These are phyloP conservation scores for Girardinus metallicus DNA, from an alignment of 2,797 vertebrate species.

Conservation along the genomic window DNA sequence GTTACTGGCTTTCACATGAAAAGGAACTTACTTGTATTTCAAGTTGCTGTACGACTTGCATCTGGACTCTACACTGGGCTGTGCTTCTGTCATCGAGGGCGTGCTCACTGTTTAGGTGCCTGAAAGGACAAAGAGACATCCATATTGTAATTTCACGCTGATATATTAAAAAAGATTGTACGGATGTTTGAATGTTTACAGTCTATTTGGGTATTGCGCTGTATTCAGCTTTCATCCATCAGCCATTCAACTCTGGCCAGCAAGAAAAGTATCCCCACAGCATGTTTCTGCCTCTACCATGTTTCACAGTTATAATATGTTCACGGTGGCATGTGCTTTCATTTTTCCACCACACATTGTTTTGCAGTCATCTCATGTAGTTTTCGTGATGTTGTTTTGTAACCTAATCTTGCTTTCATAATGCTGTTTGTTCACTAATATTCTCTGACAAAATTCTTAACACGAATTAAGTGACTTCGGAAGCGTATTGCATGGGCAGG, in stretches of 20 bases:
- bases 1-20: not conserved
- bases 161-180: slow-evolving; percentile 9
- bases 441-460: not conserved
- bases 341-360: not conserved
- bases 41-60: slow-evolving; percentile 98
- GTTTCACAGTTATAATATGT: not conserved
- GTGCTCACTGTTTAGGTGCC: slow-evolving; percentile 99
- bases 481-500: not conserved
- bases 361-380: not conserved
- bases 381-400: not conserved
- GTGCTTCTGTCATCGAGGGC: slow-evolving; percentile 98
- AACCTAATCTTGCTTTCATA: not conserved
- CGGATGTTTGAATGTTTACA: not conserved
- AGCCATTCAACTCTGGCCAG: not conserved
- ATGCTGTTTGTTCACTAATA: not conserved
- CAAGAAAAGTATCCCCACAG: not conserved
- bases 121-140: slow-evolving; percentile 53
- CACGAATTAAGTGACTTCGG: not conserved
- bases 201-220: not conserved
- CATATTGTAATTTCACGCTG: not conserved
- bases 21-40: slow-evolving; percentile 91
- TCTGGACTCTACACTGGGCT: slow-evolving; percentile 97
- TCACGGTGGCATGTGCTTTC: not conserved
- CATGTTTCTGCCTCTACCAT: not conserved
- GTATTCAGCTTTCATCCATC: not conserved